Conservation (phyloP, 2,888 invertebrate species). For the Acrobasis suavella region DNA sequence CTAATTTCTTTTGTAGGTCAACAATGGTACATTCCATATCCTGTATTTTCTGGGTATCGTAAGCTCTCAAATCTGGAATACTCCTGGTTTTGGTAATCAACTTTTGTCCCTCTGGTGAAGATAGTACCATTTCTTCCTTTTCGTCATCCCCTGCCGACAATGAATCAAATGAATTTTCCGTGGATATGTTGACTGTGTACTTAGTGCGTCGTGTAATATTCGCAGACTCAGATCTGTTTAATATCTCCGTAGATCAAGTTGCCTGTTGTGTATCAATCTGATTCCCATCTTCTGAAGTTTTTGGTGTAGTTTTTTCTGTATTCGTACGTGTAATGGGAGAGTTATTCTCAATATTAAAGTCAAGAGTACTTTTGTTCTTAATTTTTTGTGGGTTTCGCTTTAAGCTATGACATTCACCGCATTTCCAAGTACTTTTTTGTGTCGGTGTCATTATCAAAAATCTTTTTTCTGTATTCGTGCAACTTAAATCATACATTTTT, state of each 20-base stretch:
- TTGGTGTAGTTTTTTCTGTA: background rate
- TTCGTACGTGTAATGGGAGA: background rate
- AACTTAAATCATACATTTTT: constrained; percentile 5
- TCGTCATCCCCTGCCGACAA: background rate
- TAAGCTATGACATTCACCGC: background rate
- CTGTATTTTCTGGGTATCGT: constrained; percentile 6
- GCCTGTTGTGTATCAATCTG: background rate
- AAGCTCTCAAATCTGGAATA: background rate
- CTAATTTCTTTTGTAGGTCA: background rate
- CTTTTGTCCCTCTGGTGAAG: background rate
- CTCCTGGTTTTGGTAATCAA: constrained; percentile 1
- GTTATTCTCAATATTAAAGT: background rate
- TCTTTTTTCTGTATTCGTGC: constrained; percentile 6
- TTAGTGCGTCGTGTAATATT: constrained; percentile 1
- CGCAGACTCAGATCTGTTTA: background rate
- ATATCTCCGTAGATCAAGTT: background rate
- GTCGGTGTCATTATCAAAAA: constrained; percentile 7
- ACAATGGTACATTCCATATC: background rate
- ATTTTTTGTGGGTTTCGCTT: background rate
- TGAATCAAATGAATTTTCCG: background rate
- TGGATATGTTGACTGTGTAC: background rate
- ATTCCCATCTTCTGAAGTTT: background rate
- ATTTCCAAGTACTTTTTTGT: constrained; percentile 2
- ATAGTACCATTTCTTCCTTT: background rate
- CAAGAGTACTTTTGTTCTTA: background rate